Evolutionary conservation across 2,113 vertebrate genomes (phyloP).

Genomic region (Merops nubicus): DNA sequence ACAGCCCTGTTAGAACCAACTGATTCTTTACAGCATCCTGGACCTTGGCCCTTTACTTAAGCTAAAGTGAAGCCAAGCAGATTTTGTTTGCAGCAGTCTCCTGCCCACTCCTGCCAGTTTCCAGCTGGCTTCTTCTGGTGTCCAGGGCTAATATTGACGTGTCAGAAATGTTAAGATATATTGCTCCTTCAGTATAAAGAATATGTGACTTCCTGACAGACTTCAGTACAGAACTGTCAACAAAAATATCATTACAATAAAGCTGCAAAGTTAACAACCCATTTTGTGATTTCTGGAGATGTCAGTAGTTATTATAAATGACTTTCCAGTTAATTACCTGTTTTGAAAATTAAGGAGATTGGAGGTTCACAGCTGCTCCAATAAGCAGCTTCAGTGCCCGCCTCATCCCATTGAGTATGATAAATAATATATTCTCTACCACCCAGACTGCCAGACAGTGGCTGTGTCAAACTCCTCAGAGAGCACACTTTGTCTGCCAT

Average conservation of each 20-base stretch:
- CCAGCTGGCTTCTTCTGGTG: neutral
- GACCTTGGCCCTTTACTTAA: neutral
- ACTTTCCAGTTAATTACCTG: slow-evolving; percentile 79
- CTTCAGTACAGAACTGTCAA: slow-evolving; percentile 40
- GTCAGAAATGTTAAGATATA: slow-evolving; percentile 22
- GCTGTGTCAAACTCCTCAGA: slow-evolving; percentile 68
- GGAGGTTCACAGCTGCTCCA: slow-evolving; percentile 75
- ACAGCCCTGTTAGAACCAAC: slow-evolving; percentile 55
- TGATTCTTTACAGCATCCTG: slow-evolving; percentile 4
- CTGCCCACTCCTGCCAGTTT: neutral
- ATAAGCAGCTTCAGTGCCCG: slow-evolving; percentile 58
- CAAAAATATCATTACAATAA: slow-evolving; percentile 54
- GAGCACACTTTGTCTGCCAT: slow-evolving; percentile 73
- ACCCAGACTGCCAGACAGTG: slow-evolving; percentile 74
- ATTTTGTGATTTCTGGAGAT: slow-evolving; percentile 64
- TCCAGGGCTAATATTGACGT: neutral
- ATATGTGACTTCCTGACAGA: neutral
- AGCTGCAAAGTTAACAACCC: slow-evolving; percentile 58
- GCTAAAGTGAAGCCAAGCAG: neutral
- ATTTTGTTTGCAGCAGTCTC: neutral
- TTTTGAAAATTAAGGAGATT: slow-evolving; percentile 75
- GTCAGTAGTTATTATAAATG: slow-evolving; percentile 76
- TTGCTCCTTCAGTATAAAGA: neutral
- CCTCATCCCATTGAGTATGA: slow-evolving; percentile 72
- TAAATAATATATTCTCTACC: slow-evolving; percentile 76